Conservation (phyloP, 2,888 invertebrate species). For the Apodemia hepburni region DNA sequence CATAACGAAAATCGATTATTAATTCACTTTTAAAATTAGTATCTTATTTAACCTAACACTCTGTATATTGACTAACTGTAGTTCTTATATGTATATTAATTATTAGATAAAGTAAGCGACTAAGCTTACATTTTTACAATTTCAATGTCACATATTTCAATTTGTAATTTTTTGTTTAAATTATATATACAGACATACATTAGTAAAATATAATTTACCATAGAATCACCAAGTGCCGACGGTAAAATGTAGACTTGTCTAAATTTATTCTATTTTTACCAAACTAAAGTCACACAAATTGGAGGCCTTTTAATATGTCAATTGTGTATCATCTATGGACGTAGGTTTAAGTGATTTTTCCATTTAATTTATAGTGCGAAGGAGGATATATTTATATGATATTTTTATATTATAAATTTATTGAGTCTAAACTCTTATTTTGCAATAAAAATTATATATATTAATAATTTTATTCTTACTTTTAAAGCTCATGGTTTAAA, state of each 20-base stretch:
- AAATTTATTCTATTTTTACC: not conserved
- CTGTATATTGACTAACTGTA: too few relatives aligned
- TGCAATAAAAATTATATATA: not conserved
- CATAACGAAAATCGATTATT: too few relatives aligned
- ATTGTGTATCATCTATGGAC: not conserved
- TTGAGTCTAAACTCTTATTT: not conserved
- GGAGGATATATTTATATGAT: not conserved
- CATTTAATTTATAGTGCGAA: not conserved
- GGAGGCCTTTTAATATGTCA: conserved; percentile 3
- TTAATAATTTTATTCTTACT: conserved; percentile 1
- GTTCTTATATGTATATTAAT: too few relatives aligned
- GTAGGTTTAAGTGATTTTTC: not conserved
- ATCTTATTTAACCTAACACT: too few relatives aligned
- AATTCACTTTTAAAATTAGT: too few relatives aligned
- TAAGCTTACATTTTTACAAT: too few relatives aligned
- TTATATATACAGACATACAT: not conserved
- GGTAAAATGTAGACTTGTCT: not conserved
- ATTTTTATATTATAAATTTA: not conserved
- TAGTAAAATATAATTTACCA: not conserved
- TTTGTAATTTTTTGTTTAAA: too few relatives aligned
- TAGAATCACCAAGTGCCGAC: not conserved
- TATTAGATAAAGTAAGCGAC: too few relatives aligned
- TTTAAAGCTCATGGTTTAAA: not conserved
- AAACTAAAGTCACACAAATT: not conserved
- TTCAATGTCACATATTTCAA: too few relatives aligned